Base-by-base conservation (phyloP, 1,140 invertebrate genomes). In the Chironomus tepperi region DNA sequence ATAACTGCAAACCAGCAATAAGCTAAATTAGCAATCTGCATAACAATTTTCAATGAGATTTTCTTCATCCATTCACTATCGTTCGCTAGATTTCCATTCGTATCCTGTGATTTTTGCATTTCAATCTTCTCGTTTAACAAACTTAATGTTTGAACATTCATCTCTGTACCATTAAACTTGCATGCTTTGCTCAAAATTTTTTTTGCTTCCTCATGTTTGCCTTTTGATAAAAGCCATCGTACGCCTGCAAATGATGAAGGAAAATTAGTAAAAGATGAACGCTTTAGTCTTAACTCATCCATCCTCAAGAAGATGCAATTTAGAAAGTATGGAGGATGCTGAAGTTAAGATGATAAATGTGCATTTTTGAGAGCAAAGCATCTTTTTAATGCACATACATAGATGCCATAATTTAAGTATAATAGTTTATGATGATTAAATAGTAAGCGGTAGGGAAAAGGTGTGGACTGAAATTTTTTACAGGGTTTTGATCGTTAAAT, bases 211-310 rank as follows among this genome's bases (percentile, higher is more conserved):
- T 88, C 84, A 57, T 87, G 87, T 76, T 87, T 88, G 6, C 88
- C 87, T 75, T 90, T 88, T 3, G 89, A 88, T 43, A 93, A 79
- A 6, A 93, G 82, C 93, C 93, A 94, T 76, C 91, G 84, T n/a
- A 89, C 83, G 7, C 86, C 47, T 57, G 12, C 47, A 57, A 57
- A 57, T 57, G 47, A 57, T 34, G 5, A 34, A 34, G 24, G 24
- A 34, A 2, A 2, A 34, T 34, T 2, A 34, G 24, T 2, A 34
- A 5, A 34, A 2, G 24, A 34, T 34, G 24, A 5, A 34, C 5
- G 5, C 24, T 34, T 34, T 34, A 34, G 5, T 34, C 24, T 34
- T 34, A 34, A 34, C 24, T 34, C 24, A 34, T 34, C 24, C 24
- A 34, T 34, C 24, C 5, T 34, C 24, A 34, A 2, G 24, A 34